A percentile compares a stretch with the other conserved stretches of the same genome.
Conservation (phyloP, 2,888 invertebrate genomes). For the Zelleria hepariella region DNA sequence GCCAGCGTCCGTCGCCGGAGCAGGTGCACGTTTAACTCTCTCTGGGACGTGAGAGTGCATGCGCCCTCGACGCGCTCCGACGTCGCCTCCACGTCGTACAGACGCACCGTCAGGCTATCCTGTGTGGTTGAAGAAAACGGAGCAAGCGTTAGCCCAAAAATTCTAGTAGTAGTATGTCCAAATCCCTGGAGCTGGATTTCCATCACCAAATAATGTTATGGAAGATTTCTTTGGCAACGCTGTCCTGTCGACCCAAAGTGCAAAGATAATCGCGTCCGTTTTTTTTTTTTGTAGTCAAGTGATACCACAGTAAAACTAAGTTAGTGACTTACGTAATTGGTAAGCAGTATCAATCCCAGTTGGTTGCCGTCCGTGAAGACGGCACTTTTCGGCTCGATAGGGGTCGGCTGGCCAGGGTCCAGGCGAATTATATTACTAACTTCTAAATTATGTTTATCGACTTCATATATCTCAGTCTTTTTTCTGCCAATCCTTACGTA, state of each 20-base stretch:
- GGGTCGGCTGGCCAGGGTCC: slow-evolving; percentile 38
- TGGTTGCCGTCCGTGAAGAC: slow-evolving; percentile 61
- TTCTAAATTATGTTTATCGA: slow-evolving; percentile 55
- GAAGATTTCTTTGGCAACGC: too few relatives aligned
- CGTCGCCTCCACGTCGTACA: slow-evolving; percentile 42
- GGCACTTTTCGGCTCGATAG: slow-evolving; percentile 47
- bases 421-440: slow-evolving; percentile 40
- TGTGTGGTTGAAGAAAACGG: slow-evolving; percentile 18
- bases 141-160: too few relatives aligned
- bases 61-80: slow-evolving; percentile 29
- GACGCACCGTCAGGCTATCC: slow-evolving; percentile 51
- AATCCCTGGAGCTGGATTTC: too few relatives aligned
- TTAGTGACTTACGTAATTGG: slow-evolving; percentile 47
- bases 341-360: slow-evolving; percentile 64
- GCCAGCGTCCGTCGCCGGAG: slow-evolving; percentile 49
- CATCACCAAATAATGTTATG: too few relatives aligned
- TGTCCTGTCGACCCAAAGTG: too few relatives aligned
- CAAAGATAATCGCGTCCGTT: too few relatives aligned
- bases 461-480: slow-evolving; percentile 58
- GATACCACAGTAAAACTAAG: background rate
- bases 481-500: slow-evolving; percentile 79
- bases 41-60: slow-evolving; percentile 31
- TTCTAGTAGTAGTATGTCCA: too few relatives aligned
- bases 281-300: too few relatives aligned
- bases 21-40: slow-evolving; percentile 48